Evolutionary conservation across 2,888 invertebrate species (phyloP).

Genomic region (Epinotia ramella): DNA sequence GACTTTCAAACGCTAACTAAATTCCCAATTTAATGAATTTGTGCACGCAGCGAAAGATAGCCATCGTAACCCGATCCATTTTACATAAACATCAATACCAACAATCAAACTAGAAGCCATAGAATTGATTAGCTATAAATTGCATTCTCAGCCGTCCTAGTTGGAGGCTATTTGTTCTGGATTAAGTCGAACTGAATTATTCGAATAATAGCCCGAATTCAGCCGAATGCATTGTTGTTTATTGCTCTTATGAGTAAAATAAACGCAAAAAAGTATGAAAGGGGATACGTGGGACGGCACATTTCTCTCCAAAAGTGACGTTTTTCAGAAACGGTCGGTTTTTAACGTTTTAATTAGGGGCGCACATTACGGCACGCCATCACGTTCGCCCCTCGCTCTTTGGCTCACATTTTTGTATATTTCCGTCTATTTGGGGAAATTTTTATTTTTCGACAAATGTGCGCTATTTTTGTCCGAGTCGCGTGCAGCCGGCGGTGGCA

Average conservation of each 20-base stretch:
- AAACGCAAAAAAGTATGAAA: conserved; percentile 80
- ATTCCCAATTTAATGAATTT: conserved; percentile 66
- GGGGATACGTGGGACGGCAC: conserved; percentile 80
- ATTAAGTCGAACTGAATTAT: conserved; percentile 19
- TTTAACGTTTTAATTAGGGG: conserved; percentile 86
- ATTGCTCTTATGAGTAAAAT: conserved; percentile 67
- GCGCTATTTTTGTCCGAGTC: conserved; percentile 79
- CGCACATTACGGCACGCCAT: conserved; percentile 84
- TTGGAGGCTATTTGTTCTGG: conserved; percentile 15
- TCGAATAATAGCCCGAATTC: conserved; percentile 5
- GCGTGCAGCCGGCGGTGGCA: conserved; percentile 80
- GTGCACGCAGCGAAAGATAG: conserved; percentile 56
- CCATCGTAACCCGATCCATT: conserved; percentile 38
- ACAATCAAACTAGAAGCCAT: conserved; percentile 28
- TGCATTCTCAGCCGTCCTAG: conserved; percentile 16
- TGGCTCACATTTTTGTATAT: conserved; percentile 84
- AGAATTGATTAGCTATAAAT: conserved; percentile 29
- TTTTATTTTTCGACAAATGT: conserved; percentile 85
- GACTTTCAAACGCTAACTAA: conserved; percentile 72
- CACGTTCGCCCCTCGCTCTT: conserved; percentile 83
- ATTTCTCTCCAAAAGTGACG: conserved; percentile 85
- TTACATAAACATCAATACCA: conserved; percentile 41
- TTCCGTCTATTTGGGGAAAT: conserved; percentile 84
- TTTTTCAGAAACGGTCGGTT: conserved; percentile 84
- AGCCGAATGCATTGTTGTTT: conserved; percentile 55